Conservation (phyloP, 2,888 invertebrate genomes). For the Parnassius glacialis region DNA sequence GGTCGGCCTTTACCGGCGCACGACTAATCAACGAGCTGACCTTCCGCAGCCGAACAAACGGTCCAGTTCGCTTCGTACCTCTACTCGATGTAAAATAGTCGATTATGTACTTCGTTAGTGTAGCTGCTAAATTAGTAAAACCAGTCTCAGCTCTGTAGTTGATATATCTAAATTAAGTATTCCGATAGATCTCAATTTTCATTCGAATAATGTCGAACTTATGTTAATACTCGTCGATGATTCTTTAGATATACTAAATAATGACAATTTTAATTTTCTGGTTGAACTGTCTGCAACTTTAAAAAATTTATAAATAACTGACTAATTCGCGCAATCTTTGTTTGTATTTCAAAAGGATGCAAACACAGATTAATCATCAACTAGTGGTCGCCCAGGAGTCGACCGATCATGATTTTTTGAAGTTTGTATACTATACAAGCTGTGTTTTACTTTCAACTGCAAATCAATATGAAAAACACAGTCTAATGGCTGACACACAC, state of each 20-base stretch:
- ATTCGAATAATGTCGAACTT: background rate
- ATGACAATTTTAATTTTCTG: no score
- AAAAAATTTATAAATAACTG: no score
- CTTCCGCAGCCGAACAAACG: slow-evolving; percentile 73
- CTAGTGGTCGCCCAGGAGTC: background rate
- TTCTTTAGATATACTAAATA: no score
- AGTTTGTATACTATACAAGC: no score
- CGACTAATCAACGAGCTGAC: slow-evolving; percentile 79
- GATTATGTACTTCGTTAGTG: slow-evolving; percentile 29
- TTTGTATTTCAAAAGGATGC: no score
- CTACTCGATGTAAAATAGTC: slow-evolving; percentile 38
- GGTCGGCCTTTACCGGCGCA: slow-evolving; percentile 77
- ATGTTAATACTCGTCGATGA: background rate
- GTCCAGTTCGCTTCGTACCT: slow-evolving; percentile 47
- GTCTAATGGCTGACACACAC: no score
- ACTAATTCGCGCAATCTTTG: no score
- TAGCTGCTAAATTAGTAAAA: slow-evolving; percentile 19
- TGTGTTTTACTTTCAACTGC: no score
- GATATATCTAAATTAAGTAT: background rate
- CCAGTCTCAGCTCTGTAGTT: background rate
- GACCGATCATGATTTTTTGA: no score
- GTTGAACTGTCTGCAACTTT: no score
- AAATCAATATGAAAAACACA: no score
- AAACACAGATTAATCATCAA: no score
- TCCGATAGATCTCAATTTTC: background rate